Conservation (phyloP, 2,797 vertebrate species). For the Trichosurus vulpecula region DNA sequence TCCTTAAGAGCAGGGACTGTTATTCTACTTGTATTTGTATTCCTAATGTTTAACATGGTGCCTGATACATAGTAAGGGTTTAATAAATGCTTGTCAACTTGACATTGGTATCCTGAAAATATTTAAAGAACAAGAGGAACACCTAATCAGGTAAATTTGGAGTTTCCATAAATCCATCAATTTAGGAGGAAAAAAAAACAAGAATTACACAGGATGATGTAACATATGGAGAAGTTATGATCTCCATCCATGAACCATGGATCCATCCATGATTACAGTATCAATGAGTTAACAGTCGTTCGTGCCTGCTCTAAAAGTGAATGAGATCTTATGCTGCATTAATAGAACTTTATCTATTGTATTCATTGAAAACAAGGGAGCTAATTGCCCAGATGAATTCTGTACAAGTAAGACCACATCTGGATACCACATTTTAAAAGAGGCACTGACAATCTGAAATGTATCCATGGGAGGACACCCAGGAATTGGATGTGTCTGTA, state of each 20-base stretch:
- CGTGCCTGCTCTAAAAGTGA: not conserved
- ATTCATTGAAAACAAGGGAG: not conserved
- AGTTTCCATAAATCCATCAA: not conserved
- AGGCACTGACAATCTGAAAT: not conserved
- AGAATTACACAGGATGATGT: not conserved
- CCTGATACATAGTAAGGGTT: not conserved
- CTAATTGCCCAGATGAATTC: not conserved
- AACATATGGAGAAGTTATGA: not conserved
- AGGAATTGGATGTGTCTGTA: not conserved
- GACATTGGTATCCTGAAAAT: not conserved
- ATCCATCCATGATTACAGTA: not conserved
- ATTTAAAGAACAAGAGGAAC: not conserved
- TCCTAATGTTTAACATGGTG: not conserved
- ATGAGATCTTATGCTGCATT: not conserved
- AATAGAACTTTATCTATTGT: not conserved
- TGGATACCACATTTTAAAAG: not conserved
- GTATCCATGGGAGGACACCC: not conserved
- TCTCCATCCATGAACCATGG: not conserved
- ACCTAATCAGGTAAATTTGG: not conserved
- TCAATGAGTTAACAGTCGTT: not conserved
- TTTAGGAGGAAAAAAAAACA: not conserved
- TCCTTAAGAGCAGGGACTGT: not conserved
- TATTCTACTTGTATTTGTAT: not conserved
- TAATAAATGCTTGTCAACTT: not conserved
- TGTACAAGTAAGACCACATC: not conserved